phyloP scores from a whole-genome alignment of 2,797 vertebrate species.

The Balearica regulorum region DNA sequence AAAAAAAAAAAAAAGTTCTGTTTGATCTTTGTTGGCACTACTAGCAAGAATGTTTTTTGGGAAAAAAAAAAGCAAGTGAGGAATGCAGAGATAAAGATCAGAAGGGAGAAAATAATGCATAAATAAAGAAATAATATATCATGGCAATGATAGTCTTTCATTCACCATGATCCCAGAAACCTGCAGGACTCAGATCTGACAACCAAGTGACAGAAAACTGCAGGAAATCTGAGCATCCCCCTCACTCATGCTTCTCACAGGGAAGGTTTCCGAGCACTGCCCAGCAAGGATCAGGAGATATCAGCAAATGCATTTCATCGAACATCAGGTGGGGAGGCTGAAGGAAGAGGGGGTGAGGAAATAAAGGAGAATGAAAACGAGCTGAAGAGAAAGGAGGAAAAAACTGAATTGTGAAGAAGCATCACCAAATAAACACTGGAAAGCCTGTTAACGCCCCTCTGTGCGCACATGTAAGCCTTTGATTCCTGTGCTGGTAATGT shows the following conservation, averaged over 20 bases:
- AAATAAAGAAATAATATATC: neutral
- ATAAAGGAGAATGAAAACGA: neutral
- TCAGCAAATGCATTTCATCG: neutral
- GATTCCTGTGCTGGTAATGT: neutral
- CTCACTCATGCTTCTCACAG: fast-evolving
- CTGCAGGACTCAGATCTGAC: neutral
- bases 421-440: neutral
- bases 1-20: neutral
- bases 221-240: neutral
- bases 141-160: neutral
- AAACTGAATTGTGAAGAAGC: neutral
- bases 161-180: neutral
- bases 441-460: neutral
- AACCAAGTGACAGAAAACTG: neutral
- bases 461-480: neutral
- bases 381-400: neutral
- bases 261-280: neutral
- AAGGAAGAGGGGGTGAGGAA: neutral
- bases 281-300: neutral
- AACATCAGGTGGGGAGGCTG: neutral
- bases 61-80: neutral
- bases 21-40: neutral
- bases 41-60: neutral
- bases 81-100: neutral
- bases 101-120: neutral